phyloP scores from a whole-genome alignment of 1,140 invertebrate genomes.

The Drosophila quadrilineata region DNA sequence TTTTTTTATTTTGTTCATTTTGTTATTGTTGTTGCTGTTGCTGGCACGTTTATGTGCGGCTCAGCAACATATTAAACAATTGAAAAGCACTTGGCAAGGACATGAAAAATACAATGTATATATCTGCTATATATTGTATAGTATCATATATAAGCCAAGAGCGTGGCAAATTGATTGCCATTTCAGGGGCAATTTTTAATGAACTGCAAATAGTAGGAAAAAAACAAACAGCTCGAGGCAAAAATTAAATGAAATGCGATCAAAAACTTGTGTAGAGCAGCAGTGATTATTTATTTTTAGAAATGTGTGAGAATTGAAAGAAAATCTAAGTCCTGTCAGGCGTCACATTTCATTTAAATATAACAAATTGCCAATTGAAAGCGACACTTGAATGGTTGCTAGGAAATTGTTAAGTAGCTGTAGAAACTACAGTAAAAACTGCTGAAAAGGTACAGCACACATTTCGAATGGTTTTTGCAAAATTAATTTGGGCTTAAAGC shows the following conservation, averaged over 20 bases:
- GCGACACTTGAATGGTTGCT: too few relatives aligned
- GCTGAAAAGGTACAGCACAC: too few relatives aligned
- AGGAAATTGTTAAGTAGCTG: too few relatives aligned
- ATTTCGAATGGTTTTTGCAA: background rate
- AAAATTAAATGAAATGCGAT: conserved; percentile 3
- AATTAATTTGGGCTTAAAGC: background rate
- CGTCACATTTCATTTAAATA: too few relatives aligned
- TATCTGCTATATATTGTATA: background rate
- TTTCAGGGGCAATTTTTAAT: conserved; percentile 75
- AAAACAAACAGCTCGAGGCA: too few relatives aligned
- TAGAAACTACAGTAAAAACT: too few relatives aligned
- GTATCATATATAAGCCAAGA: conserved; percentile 5
- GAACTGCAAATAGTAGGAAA: conserved; percentile 56
- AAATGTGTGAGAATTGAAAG: background rate
- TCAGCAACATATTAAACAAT: conserved; percentile 75
- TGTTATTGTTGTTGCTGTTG: too few relatives aligned
- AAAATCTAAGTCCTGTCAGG: too few relatives aligned
- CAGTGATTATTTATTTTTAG: conserved; percentile 43
- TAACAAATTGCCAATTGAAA: too few relatives aligned
- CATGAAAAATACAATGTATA: conserved; percentile 16
- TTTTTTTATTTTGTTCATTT: too few relatives aligned
- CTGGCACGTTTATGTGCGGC: conserved; percentile 57
- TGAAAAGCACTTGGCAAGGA: conserved; percentile 66
- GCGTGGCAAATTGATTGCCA: conserved; percentile 59
- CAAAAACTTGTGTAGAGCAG: conserved; percentile 9